Base-by-base conservation (phyloP, 2,797 vertebrate genomes). In the Sparus aurata region DNA sequence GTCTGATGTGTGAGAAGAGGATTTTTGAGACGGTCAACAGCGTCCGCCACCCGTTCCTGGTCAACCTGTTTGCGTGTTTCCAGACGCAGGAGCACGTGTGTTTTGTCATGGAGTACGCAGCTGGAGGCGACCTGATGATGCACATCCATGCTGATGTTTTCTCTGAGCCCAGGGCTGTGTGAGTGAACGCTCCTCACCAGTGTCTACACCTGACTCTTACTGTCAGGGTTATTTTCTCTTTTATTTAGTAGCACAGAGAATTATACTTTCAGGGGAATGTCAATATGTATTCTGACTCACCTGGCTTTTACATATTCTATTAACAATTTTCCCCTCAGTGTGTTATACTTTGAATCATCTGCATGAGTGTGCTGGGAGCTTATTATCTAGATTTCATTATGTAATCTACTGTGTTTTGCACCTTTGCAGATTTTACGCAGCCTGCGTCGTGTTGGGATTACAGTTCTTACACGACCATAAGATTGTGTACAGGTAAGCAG, bases 11-110 rank as follows among this genome's bases (percentile, higher is more conserved):
- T 69, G 98, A 99, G 95, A 99, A 99, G 92, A 95, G 98, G 93
- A 99, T 99, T 90, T 99, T 99, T 88, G 98, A 99, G 94, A 97
- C 98, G 69, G 98, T 99, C 94, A 99, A 99, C 96, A 98, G 97
- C 64, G 98, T 99, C 75, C 97, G 98, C 62, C 98, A 99, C 89
- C 98, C 98, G 3, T 99, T 99, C 96, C 93, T 99, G 95, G 98
- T 99, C 93, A 99, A 99, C 93, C 96, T 99, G 77, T 99, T 99
- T 80, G 98, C 98, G 63, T 99, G 98, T 92, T 99, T 99, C 95
- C 98, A 99, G 96, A 99, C 98, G 69, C 96, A 96, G 94, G 98
- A 99, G 89, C 98, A 99, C 0, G 98, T 99, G 27, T 99, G 98
- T 90, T 99, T 99, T 82, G 98, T 99, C 79, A 99, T 99, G 98